A percentile compares a stretch with the other conserved stretches of the same genome.
Conservation (phyloP, 2,797 vertebrate species). For the Fistularia commersonii region DNA sequence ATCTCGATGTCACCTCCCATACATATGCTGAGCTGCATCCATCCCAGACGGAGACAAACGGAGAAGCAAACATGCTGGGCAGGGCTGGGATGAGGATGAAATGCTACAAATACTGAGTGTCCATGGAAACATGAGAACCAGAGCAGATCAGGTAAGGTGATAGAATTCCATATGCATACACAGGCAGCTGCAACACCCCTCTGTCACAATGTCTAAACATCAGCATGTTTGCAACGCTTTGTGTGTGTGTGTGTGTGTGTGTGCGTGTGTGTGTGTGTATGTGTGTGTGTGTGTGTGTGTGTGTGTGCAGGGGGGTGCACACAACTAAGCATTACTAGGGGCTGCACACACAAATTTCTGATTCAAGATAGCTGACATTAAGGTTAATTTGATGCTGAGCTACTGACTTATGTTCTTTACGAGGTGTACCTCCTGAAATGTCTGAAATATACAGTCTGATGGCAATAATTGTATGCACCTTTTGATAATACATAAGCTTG, state of each 20-base stretch:
- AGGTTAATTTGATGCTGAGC: slow-evolving; percentile 7
- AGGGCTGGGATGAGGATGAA: slow-evolving; percentile 16
- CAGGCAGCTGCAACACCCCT: slow-evolving; percentile 25
- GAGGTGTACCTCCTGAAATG: slow-evolving; percentile 12
- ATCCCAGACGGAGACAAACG: slow-evolving; percentile 48
- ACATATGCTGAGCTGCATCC: slow-evolving; percentile 48
- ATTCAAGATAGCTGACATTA: slow-evolving; percentile 6
- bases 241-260: not conserved
- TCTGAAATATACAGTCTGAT: slow-evolving; percentile 1
- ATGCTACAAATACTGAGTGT: slow-evolving; percentile 12
- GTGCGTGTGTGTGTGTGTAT: not conserved
- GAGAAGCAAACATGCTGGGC: slow-evolving; percentile 29
- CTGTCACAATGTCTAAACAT: slow-evolving; percentile 28
- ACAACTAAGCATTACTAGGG: not conserved
- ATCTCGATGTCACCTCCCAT: slow-evolving; percentile 24
- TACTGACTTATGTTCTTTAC: not conserved
- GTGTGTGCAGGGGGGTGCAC: no score
- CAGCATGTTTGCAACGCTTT: slow-evolving; percentile 39
- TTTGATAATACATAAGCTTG: no score
- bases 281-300: not conserved
- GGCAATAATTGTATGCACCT: not conserved
- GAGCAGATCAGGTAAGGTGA: slow-evolving; percentile 42
- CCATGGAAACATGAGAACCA: slow-evolving; percentile 12
- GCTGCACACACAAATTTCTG: slow-evolving; percentile 2
- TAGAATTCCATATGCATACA: slow-evolving; percentile 5